Percentiles rank a stretch among this genome's conserved stretches.
These are phyloP conservation scores for Premnoplex brunnescens DNA, from an alignment of 2,797 vertebrate species.

Conservation along the genomic window DNA sequence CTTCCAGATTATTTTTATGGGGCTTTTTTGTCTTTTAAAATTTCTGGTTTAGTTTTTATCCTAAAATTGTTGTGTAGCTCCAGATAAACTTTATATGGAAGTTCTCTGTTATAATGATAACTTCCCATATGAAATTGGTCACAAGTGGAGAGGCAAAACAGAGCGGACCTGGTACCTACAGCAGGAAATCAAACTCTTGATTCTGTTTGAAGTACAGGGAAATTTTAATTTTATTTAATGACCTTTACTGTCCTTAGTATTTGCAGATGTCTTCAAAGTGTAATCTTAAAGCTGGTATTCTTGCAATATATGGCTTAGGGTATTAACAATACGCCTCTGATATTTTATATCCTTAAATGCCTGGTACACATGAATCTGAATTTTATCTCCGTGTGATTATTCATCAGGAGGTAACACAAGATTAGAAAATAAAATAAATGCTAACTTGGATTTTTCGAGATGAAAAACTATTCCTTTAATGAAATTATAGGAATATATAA, in stretches of 20 bases:
- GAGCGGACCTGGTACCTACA: neutral
- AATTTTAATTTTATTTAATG: constrained; percentile 10
- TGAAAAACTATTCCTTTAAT: neutral
- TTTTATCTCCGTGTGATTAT: neutral
- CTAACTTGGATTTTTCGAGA: neutral
- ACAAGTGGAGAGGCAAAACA: neutral
- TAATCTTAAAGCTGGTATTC: neutral
- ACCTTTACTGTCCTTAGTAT: neutral
- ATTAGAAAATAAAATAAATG: neutral
- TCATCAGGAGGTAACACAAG: neutral
- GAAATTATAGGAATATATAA: neutral
- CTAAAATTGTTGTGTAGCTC: neutral
- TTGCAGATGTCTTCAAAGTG: neutral
- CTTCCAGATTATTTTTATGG: neutral
- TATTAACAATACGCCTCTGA: neutral
- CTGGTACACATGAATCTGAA: neutral
- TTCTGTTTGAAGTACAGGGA: neutral
- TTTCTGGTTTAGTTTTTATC: neutral
- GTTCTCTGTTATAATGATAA: neutral
- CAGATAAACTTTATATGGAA: neutral
- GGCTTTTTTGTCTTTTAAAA: neutral
- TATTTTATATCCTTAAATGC: neutral
- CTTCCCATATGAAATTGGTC: neutral
- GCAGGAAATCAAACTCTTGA: neutral
- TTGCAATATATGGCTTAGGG: neutral